phyloP scores from a whole-genome alignment of 2,797 vertebrate genomes.

The Urophycis tenuis region DNA sequence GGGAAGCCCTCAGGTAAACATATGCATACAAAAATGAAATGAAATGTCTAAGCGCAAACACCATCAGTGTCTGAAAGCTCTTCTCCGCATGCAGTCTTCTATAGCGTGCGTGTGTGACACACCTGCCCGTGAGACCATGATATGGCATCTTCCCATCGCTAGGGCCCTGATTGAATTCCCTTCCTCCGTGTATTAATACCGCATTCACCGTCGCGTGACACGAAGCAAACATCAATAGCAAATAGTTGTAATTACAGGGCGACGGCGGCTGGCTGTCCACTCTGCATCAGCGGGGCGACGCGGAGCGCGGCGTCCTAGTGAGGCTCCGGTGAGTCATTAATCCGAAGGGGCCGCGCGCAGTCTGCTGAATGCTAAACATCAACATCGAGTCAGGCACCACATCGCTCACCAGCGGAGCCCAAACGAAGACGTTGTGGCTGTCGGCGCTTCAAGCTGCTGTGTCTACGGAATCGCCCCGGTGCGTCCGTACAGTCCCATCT shows the following conservation, averaged over 20 bases:
- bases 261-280: slow-evolving; percentile 29
- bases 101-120: slow-evolving; percentile 20
- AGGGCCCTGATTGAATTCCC: slow-evolving; percentile 30
- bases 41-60: slow-evolving; percentile 40
- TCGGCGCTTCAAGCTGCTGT: slow-evolving; percentile 41
- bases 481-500: slow-evolving; percentile 35
- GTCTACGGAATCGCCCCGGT: slow-evolving; percentile 39
- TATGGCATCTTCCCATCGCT: slow-evolving; percentile 11
- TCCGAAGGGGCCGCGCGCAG: slow-evolving; percentile 35
- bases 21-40: slow-evolving; percentile 39
- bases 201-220: slow-evolving; percentile 22
- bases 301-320: slow-evolving; percentile 61
- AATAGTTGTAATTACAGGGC: slow-evolving; percentile 52
- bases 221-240: slow-evolving; percentile 53
- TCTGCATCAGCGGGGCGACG: slow-evolving; percentile 38
- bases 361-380: slow-evolving; percentile 62
- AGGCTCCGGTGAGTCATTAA: slow-evolving; percentile 67
- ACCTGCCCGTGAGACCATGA: slow-evolving; percentile 15
- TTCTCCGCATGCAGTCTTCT: slow-evolving; percentile 17
- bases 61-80: slow-evolving; percentile 27
- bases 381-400: slow-evolving; percentile 50
- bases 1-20: slow-evolving; percentile 39
- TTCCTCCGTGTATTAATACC: slow-evolving; percentile 36
- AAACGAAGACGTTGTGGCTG: slow-evolving; percentile 46
- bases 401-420: slow-evolving; percentile 30